phyloP scores from a whole-genome alignment of 2,113 vertebrate genomes.

The Takifugu bimaculatus region DNA sequence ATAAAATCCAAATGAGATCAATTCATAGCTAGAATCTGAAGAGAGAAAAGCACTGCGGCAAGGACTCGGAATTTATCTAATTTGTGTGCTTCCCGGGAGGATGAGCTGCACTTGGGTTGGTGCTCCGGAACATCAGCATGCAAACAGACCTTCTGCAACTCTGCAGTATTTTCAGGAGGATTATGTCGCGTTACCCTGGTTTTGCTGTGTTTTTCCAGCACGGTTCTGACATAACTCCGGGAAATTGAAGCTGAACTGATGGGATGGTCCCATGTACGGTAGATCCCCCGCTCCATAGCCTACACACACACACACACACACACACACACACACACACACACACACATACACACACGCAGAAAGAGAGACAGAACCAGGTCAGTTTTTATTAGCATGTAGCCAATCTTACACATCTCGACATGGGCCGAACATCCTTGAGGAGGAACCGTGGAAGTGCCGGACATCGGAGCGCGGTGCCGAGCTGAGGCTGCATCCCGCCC shows the following conservation, averaged over 20 bases:
- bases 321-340: slow-evolving; percentile 1
- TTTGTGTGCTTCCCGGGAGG: too few species aligned
- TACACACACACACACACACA: slow-evolving; percentile 55
- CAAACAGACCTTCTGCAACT: too few species aligned
- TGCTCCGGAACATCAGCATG: too few species aligned
- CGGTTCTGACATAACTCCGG: slow-evolving; percentile 77
- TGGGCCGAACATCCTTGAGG: slow-evolving; percentile 12
- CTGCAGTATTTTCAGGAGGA: too few species aligned
- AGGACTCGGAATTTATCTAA: too few species aligned
- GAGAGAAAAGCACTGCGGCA: too few species aligned
- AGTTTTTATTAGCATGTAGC: slow-evolving; percentile 37
- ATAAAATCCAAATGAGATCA: too few species aligned
- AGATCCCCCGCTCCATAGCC: slow-evolving; percentile 79
- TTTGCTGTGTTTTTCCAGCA: slow-evolving; percentile 76
- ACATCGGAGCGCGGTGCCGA: neutral
- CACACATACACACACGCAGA: neutral
- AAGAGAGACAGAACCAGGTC: neutral
- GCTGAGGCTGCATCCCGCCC: slow-evolving; percentile 4
- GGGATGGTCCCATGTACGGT: slow-evolving; percentile 86
- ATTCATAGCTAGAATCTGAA: too few species aligned
- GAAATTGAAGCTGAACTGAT: slow-evolving; percentile 82
- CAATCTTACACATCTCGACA: slow-evolving; percentile 25
- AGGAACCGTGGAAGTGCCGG: slow-evolving; percentile 5
- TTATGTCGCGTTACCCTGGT: slow-evolving; percentile 71
- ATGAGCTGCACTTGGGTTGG: too few species aligned